These are phyloP conservation scores for Megalopta genalis DNA, from an alignment of 1,140 invertebrate species.

Conservation along the genomic window DNA sequence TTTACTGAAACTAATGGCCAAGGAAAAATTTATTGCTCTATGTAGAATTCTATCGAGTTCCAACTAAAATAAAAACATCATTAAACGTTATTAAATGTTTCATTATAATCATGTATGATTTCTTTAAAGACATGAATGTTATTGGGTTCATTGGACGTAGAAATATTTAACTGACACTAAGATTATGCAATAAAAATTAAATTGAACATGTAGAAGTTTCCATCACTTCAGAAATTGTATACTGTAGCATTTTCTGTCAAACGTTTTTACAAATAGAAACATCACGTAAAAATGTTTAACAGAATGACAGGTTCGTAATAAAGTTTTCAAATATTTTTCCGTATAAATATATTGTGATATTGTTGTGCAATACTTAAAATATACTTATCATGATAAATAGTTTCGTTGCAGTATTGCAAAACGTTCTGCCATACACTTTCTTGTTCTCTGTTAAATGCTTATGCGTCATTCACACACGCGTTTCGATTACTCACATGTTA, in stretches of 20 bases:
- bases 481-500: slow-evolving; percentile 58
- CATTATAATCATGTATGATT: not conserved
- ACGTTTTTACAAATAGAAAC: not conserved
- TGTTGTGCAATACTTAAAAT: not conserved
- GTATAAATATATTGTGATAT: not conserved
- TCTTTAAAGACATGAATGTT: not conserved
- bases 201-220: not conserved
- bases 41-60: no score
- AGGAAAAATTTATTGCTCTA: no score
- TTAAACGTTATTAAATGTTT: no score
- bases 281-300: not conserved
- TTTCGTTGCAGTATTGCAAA: slow-evolving; percentile 16
- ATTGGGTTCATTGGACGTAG: not conserved
- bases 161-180: not conserved
- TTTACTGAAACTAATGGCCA: no score
- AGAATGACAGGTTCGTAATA: no score
- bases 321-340: not conserved
- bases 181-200: slow-evolving; percentile 17
- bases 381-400: slow-evolving; percentile 15
- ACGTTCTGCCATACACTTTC: not conserved
- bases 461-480: not conserved
- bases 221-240: not conserved
- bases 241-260: not conserved
- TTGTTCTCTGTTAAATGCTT: not conserved
- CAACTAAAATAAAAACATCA: no score